phyloP scores from a whole-genome alignment of 1,140 invertebrate genomes.

The Musca domestica region DNA sequence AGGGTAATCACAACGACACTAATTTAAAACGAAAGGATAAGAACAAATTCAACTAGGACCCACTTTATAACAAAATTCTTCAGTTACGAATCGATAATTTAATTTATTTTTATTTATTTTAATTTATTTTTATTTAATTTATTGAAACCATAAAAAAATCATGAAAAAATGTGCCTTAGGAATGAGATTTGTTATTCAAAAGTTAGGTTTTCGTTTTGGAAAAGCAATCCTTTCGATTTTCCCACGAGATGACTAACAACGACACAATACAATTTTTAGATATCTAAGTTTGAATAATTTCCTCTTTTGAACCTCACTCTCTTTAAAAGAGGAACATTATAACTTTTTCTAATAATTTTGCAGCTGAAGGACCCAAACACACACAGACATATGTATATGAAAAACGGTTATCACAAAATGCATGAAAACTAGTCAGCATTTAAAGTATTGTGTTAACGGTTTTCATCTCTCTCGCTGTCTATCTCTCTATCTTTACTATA shows the following conservation, averaged over 20 bases:
- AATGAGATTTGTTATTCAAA: too few relatives aligned
- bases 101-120: constrained; percentile 27
- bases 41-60: constrained; percentile 1
- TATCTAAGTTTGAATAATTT: too few relatives aligned
- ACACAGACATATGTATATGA: background rate
- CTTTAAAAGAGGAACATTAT: too few relatives aligned
- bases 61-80: constrained; percentile 26
- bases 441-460: constrained; percentile 24
- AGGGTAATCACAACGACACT: constrained; percentile 25
- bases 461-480: constrained; percentile 29
- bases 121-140: constrained; percentile 28
- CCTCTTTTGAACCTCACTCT: too few relatives aligned
- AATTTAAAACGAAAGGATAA: constrained; percentile 26
- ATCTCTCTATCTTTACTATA: constrained; percentile 28
- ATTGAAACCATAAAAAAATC: constrained; percentile 18
- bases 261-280: too few relatives aligned
- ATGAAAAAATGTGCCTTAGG: constrained; percentile 15
- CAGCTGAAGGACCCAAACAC: too few relatives aligned
- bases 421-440: constrained; percentile 45
- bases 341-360: too few relatives aligned
- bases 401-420: constrained; percentile 30
- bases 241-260: too few relatives aligned
- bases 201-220: too few relatives aligned
- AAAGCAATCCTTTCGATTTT: too few relatives aligned
- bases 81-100: constrained; percentile 24